phyloP scores from a whole-genome alignment of 2,797 vertebrate species.

The Squalus acanthias region DNA sequence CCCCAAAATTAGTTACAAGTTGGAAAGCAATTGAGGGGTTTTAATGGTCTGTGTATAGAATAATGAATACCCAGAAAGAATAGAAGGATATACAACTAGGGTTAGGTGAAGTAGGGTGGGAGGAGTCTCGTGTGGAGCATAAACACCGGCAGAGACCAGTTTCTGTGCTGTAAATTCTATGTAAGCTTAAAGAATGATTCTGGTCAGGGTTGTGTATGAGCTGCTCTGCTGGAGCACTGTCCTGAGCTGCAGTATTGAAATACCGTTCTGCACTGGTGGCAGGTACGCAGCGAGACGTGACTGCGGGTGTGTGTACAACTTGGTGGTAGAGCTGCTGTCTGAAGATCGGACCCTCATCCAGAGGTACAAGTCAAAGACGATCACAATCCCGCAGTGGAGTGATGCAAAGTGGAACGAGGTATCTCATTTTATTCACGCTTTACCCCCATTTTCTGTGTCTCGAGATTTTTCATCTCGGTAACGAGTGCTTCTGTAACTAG shows the following conservation, averaged over 20 bases:
- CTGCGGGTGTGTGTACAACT: slow-evolving; percentile 68
- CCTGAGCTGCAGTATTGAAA: not conserved
- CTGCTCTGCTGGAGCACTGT: not conserved
- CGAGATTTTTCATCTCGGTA: not conserved
- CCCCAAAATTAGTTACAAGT: too few species aligned
- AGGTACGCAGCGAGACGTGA: slow-evolving; percentile 79
- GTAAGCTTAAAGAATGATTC: not conserved
- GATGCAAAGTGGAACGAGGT: slow-evolving; percentile 75
- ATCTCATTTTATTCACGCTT: not conserved
- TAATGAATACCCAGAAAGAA: too few species aligned
- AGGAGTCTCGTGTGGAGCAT: not conserved
- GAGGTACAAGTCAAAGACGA: slow-evolving; percentile 55
- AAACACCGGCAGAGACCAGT: too few species aligned
- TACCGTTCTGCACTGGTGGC: not conserved
- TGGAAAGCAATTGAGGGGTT: too few species aligned
- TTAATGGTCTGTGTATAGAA: too few species aligned
- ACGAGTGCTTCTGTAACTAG: not conserved
- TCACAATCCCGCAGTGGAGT: slow-evolving; percentile 75
- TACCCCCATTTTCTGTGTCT: not conserved
- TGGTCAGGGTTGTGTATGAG: not conserved
- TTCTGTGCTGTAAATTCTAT: not conserved
- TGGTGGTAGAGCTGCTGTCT: slow-evolving; percentile 67
- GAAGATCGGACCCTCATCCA: slow-evolving; percentile 51
- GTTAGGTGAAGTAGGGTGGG: not conserved
- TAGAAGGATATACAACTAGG: not conserved